Conservation (phyloP, 2,888 invertebrate genomes). For the Lasioglossum zephyrum region DNA sequence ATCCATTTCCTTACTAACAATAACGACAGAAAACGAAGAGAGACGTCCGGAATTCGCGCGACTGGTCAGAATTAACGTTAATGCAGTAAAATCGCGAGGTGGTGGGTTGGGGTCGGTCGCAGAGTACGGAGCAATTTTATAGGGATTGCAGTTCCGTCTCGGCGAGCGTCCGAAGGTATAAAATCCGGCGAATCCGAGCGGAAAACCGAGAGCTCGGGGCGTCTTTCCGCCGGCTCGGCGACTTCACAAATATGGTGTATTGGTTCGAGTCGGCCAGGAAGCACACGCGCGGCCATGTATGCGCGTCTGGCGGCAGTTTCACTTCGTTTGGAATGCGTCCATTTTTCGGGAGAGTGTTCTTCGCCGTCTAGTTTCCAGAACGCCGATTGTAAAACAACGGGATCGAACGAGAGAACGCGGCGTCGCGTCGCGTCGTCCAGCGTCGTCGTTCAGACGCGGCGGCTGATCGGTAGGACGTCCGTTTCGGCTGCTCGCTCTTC, state of each 20-base stretch:
- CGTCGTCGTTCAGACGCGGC: conserved; percentile 27
- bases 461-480: conserved; percentile 44
- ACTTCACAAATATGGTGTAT: conserved; percentile 29
- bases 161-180: conserved; percentile 10
- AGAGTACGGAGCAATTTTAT: conserved; percentile 23
- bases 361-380: conserved; percentile 29
- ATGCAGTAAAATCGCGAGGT: neutral
- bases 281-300: neutral
- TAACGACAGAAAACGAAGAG: neutral
- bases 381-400: conserved; percentile 54
- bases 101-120: neutral
- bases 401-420: conserved; percentile 13
- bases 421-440: conserved; percentile 38
- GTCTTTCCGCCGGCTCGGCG: conserved; percentile 30
- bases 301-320: conserved; percentile 27
- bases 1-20: neutral
- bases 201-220: conserved; percentile 36
- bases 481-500: conserved; percentile 30
- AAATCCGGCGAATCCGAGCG: conserved; percentile 36
- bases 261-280: neutral
- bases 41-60: neutral
- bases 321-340: conserved; percentile 57
- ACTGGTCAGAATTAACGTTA: neutral
- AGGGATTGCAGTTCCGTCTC: conserved; percentile 21
- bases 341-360: conserved; percentile 53